Conservation (phyloP, 2,113 vertebrate species). For the Laterallus jamaicensis region DNA sequence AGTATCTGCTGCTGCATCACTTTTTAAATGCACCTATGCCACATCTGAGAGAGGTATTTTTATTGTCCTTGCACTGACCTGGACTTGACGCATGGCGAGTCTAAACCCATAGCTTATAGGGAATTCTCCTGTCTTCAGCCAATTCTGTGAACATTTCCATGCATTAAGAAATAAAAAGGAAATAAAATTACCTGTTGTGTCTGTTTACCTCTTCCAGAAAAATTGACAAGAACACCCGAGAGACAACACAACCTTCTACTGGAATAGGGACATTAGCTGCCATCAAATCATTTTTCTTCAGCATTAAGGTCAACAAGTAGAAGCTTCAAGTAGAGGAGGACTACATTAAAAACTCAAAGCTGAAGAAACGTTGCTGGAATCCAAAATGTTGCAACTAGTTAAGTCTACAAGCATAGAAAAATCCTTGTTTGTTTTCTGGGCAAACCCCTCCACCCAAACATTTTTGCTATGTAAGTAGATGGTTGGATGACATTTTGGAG, state of each 20-base stretch:
- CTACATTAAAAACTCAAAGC: background rate
- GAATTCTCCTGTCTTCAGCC: background rate
- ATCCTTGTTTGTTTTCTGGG: background rate
- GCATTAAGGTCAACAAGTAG: background rate
- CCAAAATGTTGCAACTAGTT: background rate
- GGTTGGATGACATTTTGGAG: background rate
- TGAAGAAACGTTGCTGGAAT: background rate
- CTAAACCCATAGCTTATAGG: background rate
- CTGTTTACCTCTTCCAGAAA: background rate
- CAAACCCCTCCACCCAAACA: accelerated
- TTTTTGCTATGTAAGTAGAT: background rate
- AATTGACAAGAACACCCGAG: background rate
- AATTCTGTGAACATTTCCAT: background rate
- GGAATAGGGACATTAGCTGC: background rate
- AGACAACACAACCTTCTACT: background rate
- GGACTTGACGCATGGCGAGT: background rate
- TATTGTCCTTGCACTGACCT: background rate
- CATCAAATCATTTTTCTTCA: background rate
- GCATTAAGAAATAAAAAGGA: background rate
- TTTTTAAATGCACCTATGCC: background rate
- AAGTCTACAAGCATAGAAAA: background rate
- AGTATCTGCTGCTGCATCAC: background rate
- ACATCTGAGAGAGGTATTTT: background rate
- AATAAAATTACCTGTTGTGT: background rate
- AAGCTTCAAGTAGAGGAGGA: background rate